These are phyloP conservation scores for Zosterops lateralis DNA, from an alignment of 2,113 vertebrate genomes.

Conservation along the genomic window DNA sequence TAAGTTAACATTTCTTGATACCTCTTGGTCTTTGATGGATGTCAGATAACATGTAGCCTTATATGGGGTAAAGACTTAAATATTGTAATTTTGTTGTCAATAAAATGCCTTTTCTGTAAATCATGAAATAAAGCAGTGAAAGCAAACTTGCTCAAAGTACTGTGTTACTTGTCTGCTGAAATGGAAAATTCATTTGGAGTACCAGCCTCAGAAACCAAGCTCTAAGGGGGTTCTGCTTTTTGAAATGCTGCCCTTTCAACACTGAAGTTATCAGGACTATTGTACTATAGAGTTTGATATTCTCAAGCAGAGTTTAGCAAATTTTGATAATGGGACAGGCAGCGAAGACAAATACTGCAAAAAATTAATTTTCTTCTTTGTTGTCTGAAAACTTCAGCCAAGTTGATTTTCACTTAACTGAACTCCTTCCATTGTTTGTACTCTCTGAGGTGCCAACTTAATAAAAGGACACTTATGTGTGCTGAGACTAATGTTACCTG, in stretches of 20 bases:
- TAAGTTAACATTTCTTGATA: background rate
- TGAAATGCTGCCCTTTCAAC: background rate
- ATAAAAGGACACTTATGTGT: background rate
- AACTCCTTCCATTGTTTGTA: background rate
- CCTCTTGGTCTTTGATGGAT: background rate
- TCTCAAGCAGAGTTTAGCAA: background rate
- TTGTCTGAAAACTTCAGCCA: background rate
- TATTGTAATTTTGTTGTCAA: background rate
- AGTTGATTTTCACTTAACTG: background rate
- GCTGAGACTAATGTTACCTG: background rate
- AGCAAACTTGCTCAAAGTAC: background rate
- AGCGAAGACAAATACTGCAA: background rate
- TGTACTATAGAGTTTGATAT: background rate
- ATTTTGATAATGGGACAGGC: background rate
- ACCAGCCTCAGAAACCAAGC: background rate
- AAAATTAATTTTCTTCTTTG: background rate
- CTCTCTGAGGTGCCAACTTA: background rate
- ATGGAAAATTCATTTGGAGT: background rate
- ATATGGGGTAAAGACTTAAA: background rate
- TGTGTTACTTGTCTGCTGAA: background rate
- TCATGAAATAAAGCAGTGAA: background rate
- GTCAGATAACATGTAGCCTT: background rate
- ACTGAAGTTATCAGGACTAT: background rate
- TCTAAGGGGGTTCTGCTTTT: background rate
- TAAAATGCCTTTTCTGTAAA: background rate